Base-by-base conservation (phyloP, 1,140 invertebrate genomes). In the Psix sp. region DNA sequence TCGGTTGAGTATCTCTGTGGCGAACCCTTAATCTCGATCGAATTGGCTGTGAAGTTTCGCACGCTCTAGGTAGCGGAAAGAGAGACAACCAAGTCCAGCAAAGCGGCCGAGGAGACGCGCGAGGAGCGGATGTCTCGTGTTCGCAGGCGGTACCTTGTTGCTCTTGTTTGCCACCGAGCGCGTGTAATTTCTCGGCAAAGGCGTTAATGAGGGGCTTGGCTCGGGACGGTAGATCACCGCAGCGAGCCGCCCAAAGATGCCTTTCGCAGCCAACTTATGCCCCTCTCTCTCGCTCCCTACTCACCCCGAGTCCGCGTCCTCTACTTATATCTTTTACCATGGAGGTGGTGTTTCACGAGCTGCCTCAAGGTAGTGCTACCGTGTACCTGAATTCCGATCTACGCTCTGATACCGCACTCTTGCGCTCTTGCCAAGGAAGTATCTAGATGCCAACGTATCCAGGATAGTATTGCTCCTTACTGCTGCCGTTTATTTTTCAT, bases 321-420 rank as follows among this genome's bases (percentile, higher is more conserved):
- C 65, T 56, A 43, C 63, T 68, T 70, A 59, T 68, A 67, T 57
- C 63, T 67, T 66, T 65, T 52, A 59, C 72, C 65, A 74, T 65
- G 59, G 73, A 79, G 80, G 76, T 81, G 80, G 80, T 82, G 80
- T 83, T 77, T 82, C 82, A 80, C 81, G 80, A 82, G 81, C 77
- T 79, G 83, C 82, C 81, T 83, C 74, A 74, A 84, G 84, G 82
- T 84, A 83, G 79, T 81, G 82, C 83, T 84, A 84, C 84, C 84
- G 84, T 84, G 83, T 86, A 86, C 83, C 84, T 84, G 84, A 86
- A 86, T 86, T 86, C 84, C 84, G 84, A 86, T 86, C 84, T 86
- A 82, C 81, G 79, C 78, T 76, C 72, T 80, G 84, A 84, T 86
- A 84, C 77, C 77, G 74, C 59, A 31, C 68, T 45, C 76, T 79